A percentile compares a stretch with the other conserved stretches of the same genome.
Conservation (phyloP, 2,113 vertebrate genomes). For the Oncorhynchus masou region DNA sequence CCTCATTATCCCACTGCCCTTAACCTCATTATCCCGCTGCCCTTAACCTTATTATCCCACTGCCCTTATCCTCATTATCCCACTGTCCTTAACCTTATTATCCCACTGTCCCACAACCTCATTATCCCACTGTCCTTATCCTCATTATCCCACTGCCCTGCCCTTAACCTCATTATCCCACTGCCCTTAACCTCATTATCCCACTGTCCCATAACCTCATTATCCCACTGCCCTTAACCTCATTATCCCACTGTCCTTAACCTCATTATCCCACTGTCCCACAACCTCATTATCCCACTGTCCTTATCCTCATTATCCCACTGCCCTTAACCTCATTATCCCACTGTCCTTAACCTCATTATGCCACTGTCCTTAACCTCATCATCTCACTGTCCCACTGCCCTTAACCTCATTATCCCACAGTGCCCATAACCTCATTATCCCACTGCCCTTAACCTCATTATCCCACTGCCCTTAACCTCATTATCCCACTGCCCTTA, state of each 20-base stretch:
- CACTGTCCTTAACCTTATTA: no score
- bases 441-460: no score
- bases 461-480: no score
- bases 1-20: background rate
- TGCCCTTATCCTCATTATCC: no score
- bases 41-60: background rate
- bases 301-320: background rate
- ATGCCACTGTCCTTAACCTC: background rate
- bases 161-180: no score
- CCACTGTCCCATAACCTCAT: background rate
- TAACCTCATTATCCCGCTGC: background rate
- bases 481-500: background rate
- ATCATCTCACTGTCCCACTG: background rate
- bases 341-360: background rate
- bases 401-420: background rate
- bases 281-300: background rate
- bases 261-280: background rate
- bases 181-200: no score
- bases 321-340: no score
- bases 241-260: conserved; percentile 28
- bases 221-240: conserved; percentile 11
- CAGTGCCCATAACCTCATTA: background rate
- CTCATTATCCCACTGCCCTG: no score
- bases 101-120: background rate
- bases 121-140: no score